Base-by-base conservation (phyloP, 2,888 invertebrate species). In the Vannuccia rotundouncinata region DNA sequence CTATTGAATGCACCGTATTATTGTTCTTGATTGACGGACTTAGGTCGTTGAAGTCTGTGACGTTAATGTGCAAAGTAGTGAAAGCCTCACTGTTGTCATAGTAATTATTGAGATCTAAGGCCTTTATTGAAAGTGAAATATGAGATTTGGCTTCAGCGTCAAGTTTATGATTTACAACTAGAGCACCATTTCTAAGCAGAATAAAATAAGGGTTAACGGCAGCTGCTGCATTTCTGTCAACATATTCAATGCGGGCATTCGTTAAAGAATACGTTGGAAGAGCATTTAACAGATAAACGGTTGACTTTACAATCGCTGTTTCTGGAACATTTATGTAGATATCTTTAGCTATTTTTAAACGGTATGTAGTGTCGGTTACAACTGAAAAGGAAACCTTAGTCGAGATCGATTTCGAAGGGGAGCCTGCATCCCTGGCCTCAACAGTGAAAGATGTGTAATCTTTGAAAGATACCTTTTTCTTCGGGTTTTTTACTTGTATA, bases 41-140 rank as follows among this genome's bases (percentile, higher is more conserved):
- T 5, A 80, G 29, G 2, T 80, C 80, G 27, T 80, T 80, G 59
- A 80, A 31, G 59, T 80, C 78, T 13, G n/a, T 25, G 45, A 80
- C 27, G n/a, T 30, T 79, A 59, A 80, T 80, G 22, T 27, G 29
- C 17, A 80, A 45, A 13, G 13, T 66, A 22, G 66, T 13, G 25
- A n/a, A 66, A 22, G 66, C 66, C 25, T 66, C 66, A 66, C 66
- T 66, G 2, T 66, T 22, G 2, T 66, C 22, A 22, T 66, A 2
- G 25, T 66, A 66, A 22, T 66, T 66, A 22, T 66, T 66, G 2
- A 66, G 25, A 66, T 66, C 66, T 17, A 22, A 22, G 2, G 66
- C 66, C 25, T 66, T 66, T 22, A 66, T 22, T 66, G 22, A 22
- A 22, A 66, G 10, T 22, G 66, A 22, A 22, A 66, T 22, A 5